These are phyloP conservation scores for Tachina fera DNA, from an alignment of 2,888 invertebrate genomes.

Conservation along the genomic window DNA sequence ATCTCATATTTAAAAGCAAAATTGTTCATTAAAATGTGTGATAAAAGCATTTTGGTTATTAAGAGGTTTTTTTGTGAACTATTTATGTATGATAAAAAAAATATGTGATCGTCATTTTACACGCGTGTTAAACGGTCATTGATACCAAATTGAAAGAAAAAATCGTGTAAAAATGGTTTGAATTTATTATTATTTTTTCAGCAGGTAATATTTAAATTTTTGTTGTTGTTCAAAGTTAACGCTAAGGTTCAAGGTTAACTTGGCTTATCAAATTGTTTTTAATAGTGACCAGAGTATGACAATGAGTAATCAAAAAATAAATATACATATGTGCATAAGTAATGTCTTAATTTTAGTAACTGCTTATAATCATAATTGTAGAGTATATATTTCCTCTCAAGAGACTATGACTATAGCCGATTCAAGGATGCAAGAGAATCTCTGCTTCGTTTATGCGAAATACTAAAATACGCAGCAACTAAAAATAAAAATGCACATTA, in stretches of 20 bases:
- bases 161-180: background rate
- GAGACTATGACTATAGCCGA: too few relatives aligned
- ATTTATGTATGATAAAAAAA: constrained; percentile 25
- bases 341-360: too few relatives aligned
- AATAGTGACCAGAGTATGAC: too few relatives aligned
- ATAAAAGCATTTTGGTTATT: constrained; percentile 56
- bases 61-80: background rate
- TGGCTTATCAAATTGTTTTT: background rate
- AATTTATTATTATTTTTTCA: background rate
- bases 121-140: constrained; percentile 62
- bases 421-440: too few relatives aligned
- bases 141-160: constrained; percentile 36
- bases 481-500: too few relatives aligned
- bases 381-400: too few relatives aligned
- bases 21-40: constrained; percentile 42
- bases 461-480: too few relatives aligned
- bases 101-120: constrained; percentile 24
- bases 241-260: background rate
- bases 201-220: background rate
- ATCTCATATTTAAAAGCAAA: constrained; percentile 15
- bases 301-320: too few relatives aligned
- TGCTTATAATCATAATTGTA: too few relatives aligned
- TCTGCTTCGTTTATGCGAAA: too few relatives aligned
- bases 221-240: background rate
- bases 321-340: too few relatives aligned